Percentiles rank a stretch among this genome's conserved stretches.
Evolutionary conservation across 2,113 vertebrate genomes (phyloP).

Genomic region (Pyrgilauda ruficollis): DNA sequence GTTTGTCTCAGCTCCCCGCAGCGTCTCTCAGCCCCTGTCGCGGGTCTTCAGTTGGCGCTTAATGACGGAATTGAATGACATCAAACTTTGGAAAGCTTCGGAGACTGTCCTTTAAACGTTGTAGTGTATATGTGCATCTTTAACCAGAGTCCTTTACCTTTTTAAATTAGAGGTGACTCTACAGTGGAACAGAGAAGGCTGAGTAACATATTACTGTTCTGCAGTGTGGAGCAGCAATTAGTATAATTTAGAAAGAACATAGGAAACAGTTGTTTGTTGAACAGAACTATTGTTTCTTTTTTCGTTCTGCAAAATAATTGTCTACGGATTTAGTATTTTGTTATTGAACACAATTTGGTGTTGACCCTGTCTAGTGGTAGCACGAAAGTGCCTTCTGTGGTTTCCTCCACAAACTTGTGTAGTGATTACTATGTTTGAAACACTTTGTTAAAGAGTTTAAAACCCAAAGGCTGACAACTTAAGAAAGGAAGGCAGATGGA

Average conservation of each 20-base stretch:
- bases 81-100: neutral
- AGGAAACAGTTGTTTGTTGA: neutral
- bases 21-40: too few relatives aligned
- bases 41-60: neutral
- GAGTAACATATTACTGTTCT: neutral
- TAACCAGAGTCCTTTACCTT: neutral
- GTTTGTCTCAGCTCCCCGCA: neutral
- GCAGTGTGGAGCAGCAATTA: neutral
- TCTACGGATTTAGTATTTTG: neutral
- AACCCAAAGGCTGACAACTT: neutral
- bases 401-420: neutral
- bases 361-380: neutral
- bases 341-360: neutral
- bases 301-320: accelerated
- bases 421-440: neutral
- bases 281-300: neutral
- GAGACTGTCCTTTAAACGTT: neutral
- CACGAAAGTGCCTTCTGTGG: neutral
- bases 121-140: accelerated
- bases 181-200: neutral
- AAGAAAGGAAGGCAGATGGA: neutral
- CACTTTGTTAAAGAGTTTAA: neutral
- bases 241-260: neutral
- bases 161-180: neutral
- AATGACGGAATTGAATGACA: neutral